These are phyloP conservation scores for Spodoptera litura DNA, from an alignment of 1,140 invertebrate genomes.

Conservation along the genomic window DNA sequence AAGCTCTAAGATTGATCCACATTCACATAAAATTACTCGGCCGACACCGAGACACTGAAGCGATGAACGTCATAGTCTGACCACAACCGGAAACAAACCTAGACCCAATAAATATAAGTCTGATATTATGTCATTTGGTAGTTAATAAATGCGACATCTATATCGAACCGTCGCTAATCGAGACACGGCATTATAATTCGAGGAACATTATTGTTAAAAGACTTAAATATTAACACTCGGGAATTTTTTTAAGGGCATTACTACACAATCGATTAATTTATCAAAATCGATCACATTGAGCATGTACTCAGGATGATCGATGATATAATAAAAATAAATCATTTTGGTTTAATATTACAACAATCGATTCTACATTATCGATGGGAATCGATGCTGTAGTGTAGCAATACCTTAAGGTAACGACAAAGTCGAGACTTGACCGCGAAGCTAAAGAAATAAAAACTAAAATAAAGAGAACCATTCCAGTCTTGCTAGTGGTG, in stretches of 20 bases:
- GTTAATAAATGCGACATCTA: constrained; percentile 30
- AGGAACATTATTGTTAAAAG: constrained; percentile 48
- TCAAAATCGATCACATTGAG: too few relatives aligned
- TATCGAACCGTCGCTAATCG: constrained; percentile 21
- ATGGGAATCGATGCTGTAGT: neutral
- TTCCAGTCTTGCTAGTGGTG: constrained; percentile 76
- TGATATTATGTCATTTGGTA: neutral
- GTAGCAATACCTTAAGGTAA: constrained; percentile 15
- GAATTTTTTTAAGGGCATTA: constrained; percentile 26
- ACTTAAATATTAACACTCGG: constrained; percentile 41
- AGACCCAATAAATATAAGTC: constrained; percentile 21
- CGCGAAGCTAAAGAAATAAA: constrained; percentile 48
- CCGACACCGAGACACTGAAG: constrained; percentile 63
- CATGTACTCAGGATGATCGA: too few relatives aligned
- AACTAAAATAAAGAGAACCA: constrained; percentile 63
- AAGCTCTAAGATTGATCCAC: constrained; percentile 85
- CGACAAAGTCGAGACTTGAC: constrained; percentile 41
- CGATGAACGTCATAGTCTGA: constrained; percentile 39
- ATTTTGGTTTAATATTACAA: too few relatives aligned
- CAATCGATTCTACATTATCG: neutral
- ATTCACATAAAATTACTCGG: constrained; percentile 78
- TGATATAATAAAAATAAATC: too few relatives aligned
- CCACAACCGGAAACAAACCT: constrained; percentile 24
- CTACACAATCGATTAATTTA: neutral
- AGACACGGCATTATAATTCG: constrained; percentile 37